phyloP scores from a whole-genome alignment of 2,113 vertebrate species.

The Motacilla alba region DNA sequence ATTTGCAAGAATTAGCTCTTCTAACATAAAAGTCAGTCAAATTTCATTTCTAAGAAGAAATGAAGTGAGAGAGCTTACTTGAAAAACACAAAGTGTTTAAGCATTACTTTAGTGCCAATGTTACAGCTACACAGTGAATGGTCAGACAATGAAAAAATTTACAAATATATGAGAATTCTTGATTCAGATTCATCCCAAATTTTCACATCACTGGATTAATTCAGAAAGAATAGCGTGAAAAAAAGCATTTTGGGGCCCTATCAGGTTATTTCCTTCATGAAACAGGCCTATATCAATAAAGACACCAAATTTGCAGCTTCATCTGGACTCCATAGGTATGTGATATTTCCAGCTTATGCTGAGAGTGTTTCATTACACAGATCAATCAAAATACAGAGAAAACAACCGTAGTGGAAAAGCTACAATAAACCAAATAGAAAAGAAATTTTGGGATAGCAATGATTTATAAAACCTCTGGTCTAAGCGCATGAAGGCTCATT shows the following conservation, averaged over 20 bases:
- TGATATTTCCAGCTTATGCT: not conserved
- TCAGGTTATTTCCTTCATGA: not conserved
- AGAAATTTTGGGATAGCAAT: not conserved
- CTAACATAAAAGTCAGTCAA: not conserved
- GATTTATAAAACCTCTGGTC: not conserved
- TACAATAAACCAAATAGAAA: not conserved
- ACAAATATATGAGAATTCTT: not conserved
- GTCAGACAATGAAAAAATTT: not conserved
- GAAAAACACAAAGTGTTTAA: not conserved
- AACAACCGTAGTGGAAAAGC: not conserved
- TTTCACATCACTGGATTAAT: not conserved
- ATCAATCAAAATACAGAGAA: not conserved
- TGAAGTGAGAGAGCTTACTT: not conserved
- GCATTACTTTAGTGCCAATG: not conserved
- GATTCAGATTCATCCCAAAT: not conserved
- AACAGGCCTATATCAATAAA: not conserved
- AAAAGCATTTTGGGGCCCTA: not conserved
- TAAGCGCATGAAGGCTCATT: not conserved
- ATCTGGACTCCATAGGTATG: not conserved
- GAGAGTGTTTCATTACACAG: not conserved
- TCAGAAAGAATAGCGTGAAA: not conserved
- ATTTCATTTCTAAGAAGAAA: not conserved
- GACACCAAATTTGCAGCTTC: not conserved
- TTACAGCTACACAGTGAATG: not conserved
- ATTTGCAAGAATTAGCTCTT: not conserved